These are phyloP conservation scores for Amyelois transitella DNA, from an alignment of 1,140 invertebrate genomes.

Conservation along the genomic window DNA sequence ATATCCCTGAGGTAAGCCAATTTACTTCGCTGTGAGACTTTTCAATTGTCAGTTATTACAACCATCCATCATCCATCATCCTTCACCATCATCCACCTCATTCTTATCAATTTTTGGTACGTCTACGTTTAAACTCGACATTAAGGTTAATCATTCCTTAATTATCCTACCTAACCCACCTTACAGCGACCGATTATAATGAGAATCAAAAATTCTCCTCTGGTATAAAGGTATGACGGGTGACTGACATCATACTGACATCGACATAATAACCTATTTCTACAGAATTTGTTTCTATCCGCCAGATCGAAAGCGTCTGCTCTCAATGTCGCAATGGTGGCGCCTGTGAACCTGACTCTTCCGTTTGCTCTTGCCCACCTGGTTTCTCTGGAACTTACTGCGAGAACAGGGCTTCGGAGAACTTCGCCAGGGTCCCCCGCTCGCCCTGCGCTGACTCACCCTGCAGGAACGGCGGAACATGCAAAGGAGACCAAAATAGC, in stretches of 20 bases:
- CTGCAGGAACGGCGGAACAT: conserved; percentile 88
- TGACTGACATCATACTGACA: too few species aligned
- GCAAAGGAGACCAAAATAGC: conserved; percentile 74
- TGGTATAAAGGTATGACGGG: too few species aligned
- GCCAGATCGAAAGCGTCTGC: conserved; percentile 35
- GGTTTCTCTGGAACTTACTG: conserved; percentile 80
- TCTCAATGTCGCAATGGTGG: conserved; percentile 70
- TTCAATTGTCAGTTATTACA: not conserved
- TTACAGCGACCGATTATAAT: too few species aligned
- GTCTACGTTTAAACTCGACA: too few species aligned
- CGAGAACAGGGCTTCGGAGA: conserved; percentile 76
- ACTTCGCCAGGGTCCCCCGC: conserved; percentile 53
- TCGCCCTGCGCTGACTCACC: conserved; percentile 81
- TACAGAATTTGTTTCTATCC: too few species aligned
- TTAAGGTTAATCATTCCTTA: too few species aligned
- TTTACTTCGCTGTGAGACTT: not conserved
- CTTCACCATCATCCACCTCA: too few species aligned
- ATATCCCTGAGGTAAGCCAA: conserved; percentile 53
- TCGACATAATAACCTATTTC: too few species aligned
- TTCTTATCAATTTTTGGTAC: too few species aligned
- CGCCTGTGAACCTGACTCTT: conserved; percentile 43
- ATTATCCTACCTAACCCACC: too few species aligned
- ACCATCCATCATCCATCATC: too few species aligned
- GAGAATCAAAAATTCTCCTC: too few species aligned
- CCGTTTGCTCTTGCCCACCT: conserved; percentile 69